Evolutionary conservation across 2,797 vertebrate species (phyloP).

Genomic region (Todus mexicanus): DNA sequence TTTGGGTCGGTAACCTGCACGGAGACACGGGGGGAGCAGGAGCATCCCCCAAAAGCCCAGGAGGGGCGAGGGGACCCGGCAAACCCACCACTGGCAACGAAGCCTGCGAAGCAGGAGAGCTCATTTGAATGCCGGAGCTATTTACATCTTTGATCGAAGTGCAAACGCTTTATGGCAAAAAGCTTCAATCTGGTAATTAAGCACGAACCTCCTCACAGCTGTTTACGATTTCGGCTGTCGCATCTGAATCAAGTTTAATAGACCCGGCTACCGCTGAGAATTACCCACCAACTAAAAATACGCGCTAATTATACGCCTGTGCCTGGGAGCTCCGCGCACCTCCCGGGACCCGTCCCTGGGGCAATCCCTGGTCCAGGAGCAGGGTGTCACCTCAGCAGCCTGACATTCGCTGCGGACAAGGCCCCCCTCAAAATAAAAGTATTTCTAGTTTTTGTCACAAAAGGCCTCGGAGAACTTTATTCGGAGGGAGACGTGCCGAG

Average conservation of each 20-base stretch:
- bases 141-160: constrained; percentile 73
- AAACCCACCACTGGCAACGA: constrained; percentile 20
- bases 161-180: constrained; percentile 63
- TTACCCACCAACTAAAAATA: constrained; percentile 74
- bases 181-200: constrained; percentile 78
- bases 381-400: background rate
- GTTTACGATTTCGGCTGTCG: constrained; percentile 79
- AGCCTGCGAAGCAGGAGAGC: constrained; percentile 41
- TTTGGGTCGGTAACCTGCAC: fast-evolving
- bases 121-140: constrained; percentile 53
- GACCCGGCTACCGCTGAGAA: constrained; percentile 69
- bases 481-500: background rate
- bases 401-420: fast-evolving
- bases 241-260: constrained; percentile 77
- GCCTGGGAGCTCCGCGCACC: constrained; percentile 12
- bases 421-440: background rate
- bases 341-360: background rate
- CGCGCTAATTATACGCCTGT: constrained; percentile 41
- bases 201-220: constrained; percentile 77
- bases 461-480: constrained; percentile 4
- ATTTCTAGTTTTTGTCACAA: background rate
- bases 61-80: background rate
- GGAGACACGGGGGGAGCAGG: background rate
- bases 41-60: background rate
- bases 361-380: background rate